Conservation (phyloP, 2,797 vertebrate genomes). For the Sebastes nivosus region DNA sequence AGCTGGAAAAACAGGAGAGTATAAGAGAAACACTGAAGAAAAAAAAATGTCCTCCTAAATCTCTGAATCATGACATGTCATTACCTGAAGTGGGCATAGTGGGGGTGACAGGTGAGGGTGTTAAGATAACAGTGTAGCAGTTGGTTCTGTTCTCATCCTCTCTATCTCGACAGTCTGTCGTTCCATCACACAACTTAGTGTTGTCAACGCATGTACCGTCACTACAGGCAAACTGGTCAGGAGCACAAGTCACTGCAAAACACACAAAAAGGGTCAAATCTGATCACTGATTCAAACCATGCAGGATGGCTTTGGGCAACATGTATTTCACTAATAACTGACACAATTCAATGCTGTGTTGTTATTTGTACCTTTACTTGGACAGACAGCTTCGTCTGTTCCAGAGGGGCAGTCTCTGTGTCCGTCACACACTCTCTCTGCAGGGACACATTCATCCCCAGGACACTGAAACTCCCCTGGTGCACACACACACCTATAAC, state of each 20-base stretch:
- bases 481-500: slow-evolving; percentile 81
- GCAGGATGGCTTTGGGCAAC: not conserved
- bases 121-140: slow-evolving; percentile 46
- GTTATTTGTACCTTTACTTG: slow-evolving; percentile 76
- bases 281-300: not conserved
- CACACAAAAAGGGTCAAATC: not conserved
- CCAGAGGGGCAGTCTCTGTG: slow-evolving; percentile 82
- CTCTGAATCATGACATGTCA: not conserved
- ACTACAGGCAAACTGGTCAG: slow-evolving; percentile 78
- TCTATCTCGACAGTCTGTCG: slow-evolving; percentile 78
- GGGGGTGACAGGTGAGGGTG: slow-evolving; percentile 14
- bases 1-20: slow-evolving; percentile 2
- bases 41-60: not conserved
- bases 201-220: slow-evolving; percentile 79
- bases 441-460: slow-evolving; percentile 77
- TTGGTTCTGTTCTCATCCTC: slow-evolving; percentile 81
- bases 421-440: slow-evolving; percentile 84
- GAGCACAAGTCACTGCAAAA: slow-evolving; percentile 78
- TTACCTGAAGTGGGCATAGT: slow-evolving; percentile 56
- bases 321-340: not conserved
- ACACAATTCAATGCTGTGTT: not conserved
- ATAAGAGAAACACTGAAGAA: not conserved
- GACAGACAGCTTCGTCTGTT: slow-evolving; percentile 87
- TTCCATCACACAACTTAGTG: slow-evolving; percentile 81
- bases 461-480: slow-evolving; percentile 86